These are phyloP conservation scores for Atherinosoma microstoma DNA, from an alignment of 2,797 vertebrate species.

Conservation along the genomic window DNA sequence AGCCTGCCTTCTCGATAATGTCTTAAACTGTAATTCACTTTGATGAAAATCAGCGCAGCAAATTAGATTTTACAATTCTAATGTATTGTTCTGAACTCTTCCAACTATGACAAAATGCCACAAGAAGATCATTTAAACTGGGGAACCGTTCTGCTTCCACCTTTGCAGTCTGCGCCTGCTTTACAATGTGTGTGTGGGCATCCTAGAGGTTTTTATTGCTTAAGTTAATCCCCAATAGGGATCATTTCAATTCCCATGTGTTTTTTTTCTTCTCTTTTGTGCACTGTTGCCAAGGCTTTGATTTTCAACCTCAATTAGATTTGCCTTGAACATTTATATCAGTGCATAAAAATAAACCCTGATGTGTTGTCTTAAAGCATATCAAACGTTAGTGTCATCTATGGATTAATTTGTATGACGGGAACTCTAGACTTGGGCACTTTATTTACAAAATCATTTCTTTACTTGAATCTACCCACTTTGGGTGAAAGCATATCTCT, in stretches of 20 bases:
- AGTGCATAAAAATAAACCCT: not conserved
- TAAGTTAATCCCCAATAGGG: not conserved
- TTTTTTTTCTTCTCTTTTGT: not conserved
- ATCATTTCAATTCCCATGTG: not conserved
- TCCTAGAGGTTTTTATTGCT: not conserved
- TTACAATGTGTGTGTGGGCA: not conserved
- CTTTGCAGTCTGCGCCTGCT: not conserved
- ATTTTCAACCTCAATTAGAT: not conserved
- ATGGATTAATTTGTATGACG: too few species aligned
- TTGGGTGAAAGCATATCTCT: not conserved
- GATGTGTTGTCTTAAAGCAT: not conserved
- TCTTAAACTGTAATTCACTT: not conserved
- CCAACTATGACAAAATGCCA: not conserved
- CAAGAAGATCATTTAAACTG: not conserved
- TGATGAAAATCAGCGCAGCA: not conserved
- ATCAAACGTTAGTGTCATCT: too few species aligned
- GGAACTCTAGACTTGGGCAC: too few species aligned
- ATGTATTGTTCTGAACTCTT: not conserved
- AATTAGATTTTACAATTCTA: not conserved
- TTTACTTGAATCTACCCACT: constrained; percentile 28
- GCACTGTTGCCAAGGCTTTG: not conserved
- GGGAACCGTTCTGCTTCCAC: not conserved
- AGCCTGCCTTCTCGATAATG: not conserved
- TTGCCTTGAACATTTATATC: constrained; percentile 1
- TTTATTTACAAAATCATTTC: not conserved